Conservation (phyloP, 2,888 invertebrate genomes). For the Tethea ocularis region DNA sequence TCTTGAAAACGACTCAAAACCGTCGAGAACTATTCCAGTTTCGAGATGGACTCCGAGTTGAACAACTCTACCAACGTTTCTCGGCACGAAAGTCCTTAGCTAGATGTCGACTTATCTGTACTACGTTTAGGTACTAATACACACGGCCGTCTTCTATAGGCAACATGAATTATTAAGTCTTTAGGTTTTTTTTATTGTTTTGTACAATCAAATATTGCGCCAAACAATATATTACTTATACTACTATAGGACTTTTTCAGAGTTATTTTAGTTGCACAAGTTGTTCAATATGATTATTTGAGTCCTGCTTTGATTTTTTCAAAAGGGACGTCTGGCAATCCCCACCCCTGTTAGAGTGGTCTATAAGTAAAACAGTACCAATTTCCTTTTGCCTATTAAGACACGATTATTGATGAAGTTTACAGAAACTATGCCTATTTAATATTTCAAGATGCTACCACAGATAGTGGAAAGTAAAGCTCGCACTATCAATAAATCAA, state of each 20-base stretch:
- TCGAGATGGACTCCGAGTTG: conserved; percentile 40
- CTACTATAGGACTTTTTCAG: too few relatives aligned
- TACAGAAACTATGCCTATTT: too few relatives aligned
- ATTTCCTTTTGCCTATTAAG: background rate
- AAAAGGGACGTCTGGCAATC: too few relatives aligned
- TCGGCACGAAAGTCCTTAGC: conserved; percentile 41
- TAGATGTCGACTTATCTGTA: conserved; percentile 47
- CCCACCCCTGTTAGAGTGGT: too few relatives aligned
- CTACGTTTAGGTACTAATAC: conserved; percentile 30
- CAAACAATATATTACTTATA: too few relatives aligned
- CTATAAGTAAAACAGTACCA: too few relatives aligned
- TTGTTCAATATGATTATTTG: too few relatives aligned
- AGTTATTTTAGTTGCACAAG: too few relatives aligned
- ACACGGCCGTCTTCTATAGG: conserved; percentile 30
- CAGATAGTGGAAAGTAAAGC: background rate
- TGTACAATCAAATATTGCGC: too few relatives aligned
- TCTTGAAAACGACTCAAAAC: conserved; percentile 18
- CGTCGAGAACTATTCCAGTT: conserved; percentile 35
- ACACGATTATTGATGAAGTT: too few relatives aligned
- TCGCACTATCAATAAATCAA: background rate
- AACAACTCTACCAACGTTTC: conserved; percentile 40
- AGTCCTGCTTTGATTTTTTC: too few relatives aligned
- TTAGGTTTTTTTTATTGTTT: conserved; percentile 17
- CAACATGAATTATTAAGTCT: conserved; percentile 23
- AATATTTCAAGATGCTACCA: too few relatives aligned